phyloP scores from a whole-genome alignment of 2,888 invertebrate genomes.

The Heliconius ismenius region DNA sequence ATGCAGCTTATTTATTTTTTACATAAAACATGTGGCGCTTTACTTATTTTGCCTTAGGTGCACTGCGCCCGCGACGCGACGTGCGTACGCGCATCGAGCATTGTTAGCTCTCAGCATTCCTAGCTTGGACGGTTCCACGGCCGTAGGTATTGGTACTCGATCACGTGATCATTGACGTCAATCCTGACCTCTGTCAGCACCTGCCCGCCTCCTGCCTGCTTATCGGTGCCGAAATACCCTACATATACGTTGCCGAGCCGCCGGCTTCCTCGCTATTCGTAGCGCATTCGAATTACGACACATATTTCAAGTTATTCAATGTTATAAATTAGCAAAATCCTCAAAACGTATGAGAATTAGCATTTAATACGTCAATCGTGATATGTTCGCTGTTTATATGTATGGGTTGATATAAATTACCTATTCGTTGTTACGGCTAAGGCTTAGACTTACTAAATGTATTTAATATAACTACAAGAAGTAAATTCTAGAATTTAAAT shows the following conservation, averaged over 20 bases:
- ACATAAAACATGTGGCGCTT: conserved; percentile 25
- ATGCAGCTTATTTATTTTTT: conserved; percentile 24
- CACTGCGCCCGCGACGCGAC: conserved; percentile 10
- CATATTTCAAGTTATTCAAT: conserved; percentile 28
- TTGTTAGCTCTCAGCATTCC: conserved; percentile 30
- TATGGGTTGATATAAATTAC: neutral
- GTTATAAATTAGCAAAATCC: conserved; percentile 24
- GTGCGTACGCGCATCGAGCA: conserved; percentile 28
- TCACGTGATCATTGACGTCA: conserved; percentile 88
- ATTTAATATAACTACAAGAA: neutral
- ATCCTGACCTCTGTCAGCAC: conserved; percentile 84
- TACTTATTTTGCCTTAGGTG: conserved; percentile 3
- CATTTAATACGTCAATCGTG: conserved; percentile 26
- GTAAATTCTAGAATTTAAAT: neutral
- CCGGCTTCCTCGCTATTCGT: conserved; percentile 45
- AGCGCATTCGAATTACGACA: conserved; percentile 34
- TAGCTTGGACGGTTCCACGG: conserved; percentile 30
- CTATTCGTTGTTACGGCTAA: neutral
- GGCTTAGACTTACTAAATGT: neutral
- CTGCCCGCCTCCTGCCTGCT: conserved; percentile 71
- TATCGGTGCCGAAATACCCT: conserved; percentile 74
- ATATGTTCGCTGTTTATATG: conserved; percentile 16
- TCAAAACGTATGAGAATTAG: conserved; percentile 19
- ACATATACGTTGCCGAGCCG: conserved; percentile 44
- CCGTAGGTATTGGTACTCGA: conserved; percentile 56